A percentile compares a stretch with the other conserved stretches of the same genome.
Evolutionary conservation across 30 jellyfish, hydroid and myxozoan species (phyloP).

Genomic region (Hydractinia echinata): DNA sequence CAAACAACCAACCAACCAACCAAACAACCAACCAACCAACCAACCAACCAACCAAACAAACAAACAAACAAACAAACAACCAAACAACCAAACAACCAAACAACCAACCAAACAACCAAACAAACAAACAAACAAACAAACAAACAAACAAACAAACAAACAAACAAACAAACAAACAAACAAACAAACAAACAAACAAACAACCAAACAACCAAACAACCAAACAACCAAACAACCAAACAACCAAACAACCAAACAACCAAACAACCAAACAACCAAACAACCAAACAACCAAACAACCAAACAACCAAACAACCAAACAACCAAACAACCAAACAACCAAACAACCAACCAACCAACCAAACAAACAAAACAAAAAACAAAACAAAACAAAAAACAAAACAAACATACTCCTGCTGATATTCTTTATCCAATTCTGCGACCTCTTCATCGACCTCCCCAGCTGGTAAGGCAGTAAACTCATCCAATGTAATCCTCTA

Average conservation of each 20-base stretch:
- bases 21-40: no score
- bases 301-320: background rate
- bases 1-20: no score
- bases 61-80: background rate
- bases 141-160: background rate
- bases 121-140: background rate
- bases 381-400: background rate
- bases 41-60: no score
- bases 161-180: background rate
- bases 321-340: background rate
- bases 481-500: slow-evolving; percentile 77
- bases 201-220: no score
- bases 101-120: background rate
- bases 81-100: no score
- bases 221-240: background rate
- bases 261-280: background rate
- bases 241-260: background rate
- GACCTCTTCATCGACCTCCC: slow-evolving; percentile 86
- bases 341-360: no score
- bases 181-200: background rate
- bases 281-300: background rate
- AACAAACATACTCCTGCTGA: slow-evolving; percentile 67
- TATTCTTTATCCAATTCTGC: slow-evolving; percentile 71
- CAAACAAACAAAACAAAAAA: background rate
- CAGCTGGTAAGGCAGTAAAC: slow-evolving; percentile 77